phyloP scores from a whole-genome alignment of 2,797 vertebrate species.

The Notolabrus celidotus region DNA sequence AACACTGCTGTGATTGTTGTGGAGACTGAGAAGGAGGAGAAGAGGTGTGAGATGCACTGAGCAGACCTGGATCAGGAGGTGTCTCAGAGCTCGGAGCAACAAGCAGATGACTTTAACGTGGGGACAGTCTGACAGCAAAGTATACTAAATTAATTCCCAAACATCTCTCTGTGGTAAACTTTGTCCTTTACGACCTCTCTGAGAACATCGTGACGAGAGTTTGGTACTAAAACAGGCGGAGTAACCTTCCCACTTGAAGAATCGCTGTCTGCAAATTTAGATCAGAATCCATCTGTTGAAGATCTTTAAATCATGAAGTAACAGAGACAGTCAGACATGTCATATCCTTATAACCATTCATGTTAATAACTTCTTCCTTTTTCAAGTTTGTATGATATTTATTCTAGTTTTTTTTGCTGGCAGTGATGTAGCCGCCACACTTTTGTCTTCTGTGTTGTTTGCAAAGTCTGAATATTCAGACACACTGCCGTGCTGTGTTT shows the following conservation, averaged over 20 bases:
- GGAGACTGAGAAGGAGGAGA: slow-evolving; percentile 22
- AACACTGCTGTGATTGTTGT: slow-evolving; percentile 41
- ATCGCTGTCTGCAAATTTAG: no score
- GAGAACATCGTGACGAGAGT: not conserved
- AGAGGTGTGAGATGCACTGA: slow-evolving; percentile 9
- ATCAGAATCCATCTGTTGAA: no score
- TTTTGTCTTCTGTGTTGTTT: slow-evolving; percentile 28
- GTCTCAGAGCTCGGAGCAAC: slow-evolving; percentile 6
- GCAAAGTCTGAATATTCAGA: slow-evolving; percentile 36
- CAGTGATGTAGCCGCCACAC: slow-evolving; percentile 21
- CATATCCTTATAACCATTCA: no score
- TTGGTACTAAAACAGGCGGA: not conserved
- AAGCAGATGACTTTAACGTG: not conserved
- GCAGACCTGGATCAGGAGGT: slow-evolving; percentile 24
- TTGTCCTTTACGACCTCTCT: no score
- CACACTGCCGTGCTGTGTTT: slow-evolving; percentile 53
- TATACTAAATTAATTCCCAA: not conserved
- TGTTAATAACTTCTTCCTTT: slow-evolving; percentile 43
- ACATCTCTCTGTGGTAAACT: not conserved
- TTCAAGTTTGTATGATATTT: slow-evolving; percentile 65
- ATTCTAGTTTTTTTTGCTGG: slow-evolving; percentile 32
- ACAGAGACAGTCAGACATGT: no score
- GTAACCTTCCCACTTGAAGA: slow-evolving; percentile 4
- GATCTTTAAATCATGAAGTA: no score
- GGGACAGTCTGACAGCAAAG: not conserved